Conservation (phyloP, 2,888 invertebrate genomes). For the Andrena chrysosceles region DNA sequence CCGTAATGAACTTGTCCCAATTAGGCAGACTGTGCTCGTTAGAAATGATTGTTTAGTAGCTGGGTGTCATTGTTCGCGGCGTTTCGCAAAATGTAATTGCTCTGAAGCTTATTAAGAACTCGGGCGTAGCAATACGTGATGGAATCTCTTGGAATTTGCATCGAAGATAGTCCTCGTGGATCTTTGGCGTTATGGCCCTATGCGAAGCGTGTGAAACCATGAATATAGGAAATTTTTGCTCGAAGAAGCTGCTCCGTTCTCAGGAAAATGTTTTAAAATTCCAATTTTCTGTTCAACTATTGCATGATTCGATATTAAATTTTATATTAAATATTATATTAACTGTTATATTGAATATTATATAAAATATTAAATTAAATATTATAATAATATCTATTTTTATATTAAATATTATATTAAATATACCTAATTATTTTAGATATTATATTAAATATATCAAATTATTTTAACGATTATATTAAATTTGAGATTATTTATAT, state of each 20-base stretch:
- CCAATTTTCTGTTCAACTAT: not conserved
- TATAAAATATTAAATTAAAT: too few species aligned
- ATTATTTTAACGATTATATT: too few species aligned
- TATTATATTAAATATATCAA: too few species aligned
- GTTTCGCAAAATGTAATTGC: conserved; percentile 63
- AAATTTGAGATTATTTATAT: too few species aligned
- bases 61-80: conserved; percentile 57
- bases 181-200: not conserved
- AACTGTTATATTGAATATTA: too few species aligned
- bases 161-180: conserved; percentile 21
- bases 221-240: not conserved
- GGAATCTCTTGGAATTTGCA: conserved; percentile 48
- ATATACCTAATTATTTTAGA: too few species aligned
- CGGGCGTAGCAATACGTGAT: conserved; percentile 53
- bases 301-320: not conserved
- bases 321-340: too few species aligned
- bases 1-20: conserved; percentile 63
- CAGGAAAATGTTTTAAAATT: not conserved
- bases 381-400: too few species aligned
- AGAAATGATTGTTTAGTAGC: conserved; percentile 44
- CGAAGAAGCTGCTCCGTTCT: not conserved
- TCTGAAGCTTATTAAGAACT: conserved; percentile 47
- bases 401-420: too few species aligned
- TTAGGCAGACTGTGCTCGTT: conserved; percentile 52
- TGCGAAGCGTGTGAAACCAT: not conserved